Conservation (phyloP, 1,140 invertebrate genomes). For the Apocrypta bakeri region DNA sequence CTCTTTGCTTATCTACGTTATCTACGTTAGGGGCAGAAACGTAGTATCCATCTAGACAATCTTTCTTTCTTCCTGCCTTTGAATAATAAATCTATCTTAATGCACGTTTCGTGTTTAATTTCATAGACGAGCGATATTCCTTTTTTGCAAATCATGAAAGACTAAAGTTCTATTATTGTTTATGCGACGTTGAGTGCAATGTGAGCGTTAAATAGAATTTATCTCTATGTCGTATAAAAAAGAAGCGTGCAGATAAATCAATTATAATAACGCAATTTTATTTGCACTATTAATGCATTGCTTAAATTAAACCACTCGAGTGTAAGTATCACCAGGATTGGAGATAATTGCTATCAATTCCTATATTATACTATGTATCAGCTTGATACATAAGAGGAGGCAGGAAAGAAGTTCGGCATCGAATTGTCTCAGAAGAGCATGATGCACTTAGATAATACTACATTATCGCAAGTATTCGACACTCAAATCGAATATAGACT, state of each 20-base stretch:
- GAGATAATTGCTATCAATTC: too few species aligned
- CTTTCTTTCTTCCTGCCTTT: background rate
- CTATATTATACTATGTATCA: background rate
- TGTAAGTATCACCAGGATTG: too few species aligned
- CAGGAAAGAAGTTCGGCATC: background rate
- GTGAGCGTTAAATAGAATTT: background rate
- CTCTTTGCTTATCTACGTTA: slow-evolving; percentile 37
- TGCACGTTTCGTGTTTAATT: slow-evolving; percentile 51
- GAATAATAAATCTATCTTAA: slow-evolving; percentile 45
- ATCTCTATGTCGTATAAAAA: background rate
- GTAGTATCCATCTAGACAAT: background rate
- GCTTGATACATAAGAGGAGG: too few species aligned
- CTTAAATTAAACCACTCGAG: background rate
- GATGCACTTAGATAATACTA: slow-evolving; percentile 16
- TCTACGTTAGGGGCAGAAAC: background rate
- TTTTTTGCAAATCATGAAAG: background rate
- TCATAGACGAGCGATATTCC: background rate
- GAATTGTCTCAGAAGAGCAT: background rate
- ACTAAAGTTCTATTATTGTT: slow-evolving; percentile 14
- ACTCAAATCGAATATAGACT: slow-evolving; percentile 29
- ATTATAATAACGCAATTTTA: background rate
- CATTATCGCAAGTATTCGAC: slow-evolving; percentile 11
- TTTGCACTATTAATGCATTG: background rate
- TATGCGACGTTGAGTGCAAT: background rate
- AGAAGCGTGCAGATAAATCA: too few species aligned